Evolutionary conservation across 2,888 invertebrate species (phyloP), one percentile per base, ranked within the genome.

Genomic region (Aricia artaxerxes): DNA sequence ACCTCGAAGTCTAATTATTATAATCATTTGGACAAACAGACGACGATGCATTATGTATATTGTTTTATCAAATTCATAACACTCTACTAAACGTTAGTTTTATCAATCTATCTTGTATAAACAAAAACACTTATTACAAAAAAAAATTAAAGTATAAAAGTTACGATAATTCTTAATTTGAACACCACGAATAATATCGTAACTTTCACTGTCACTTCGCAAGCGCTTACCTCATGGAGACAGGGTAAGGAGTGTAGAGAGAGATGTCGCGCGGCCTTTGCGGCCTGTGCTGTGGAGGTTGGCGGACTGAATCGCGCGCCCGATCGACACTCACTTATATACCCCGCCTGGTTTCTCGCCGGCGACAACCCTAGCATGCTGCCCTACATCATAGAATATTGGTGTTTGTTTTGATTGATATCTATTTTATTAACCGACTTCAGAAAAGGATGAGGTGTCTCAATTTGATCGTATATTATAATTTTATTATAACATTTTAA

Each of bases 301-400:
- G 87, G 88, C 88, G 87, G 88, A 93, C 92, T 93, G 93, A 91
- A 85, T 88, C 91, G 89, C 89, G 88, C 91, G 88, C 86, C 83
- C 84, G 85, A 85, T 83, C 82, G 82, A 84, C 92, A 82, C 86
- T 87, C 91, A 86, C 92, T 92, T 92, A 90, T 93, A 93, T 93
- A 93, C 91, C 92, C 91, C 90, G 84, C 91, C 90, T 69, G 35
- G 11, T 69, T 88, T 87, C 84, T 85, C 86, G 87, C 87, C 85
- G 86, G 85, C 84, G 84, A 82, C 83, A 85, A 88, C 85, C 85
- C 83, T 81, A 84, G 11, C n/a, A 4, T 61, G 61, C 11, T 64
- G 64, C 11, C 31, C 64, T 64, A 64, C 24, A 64, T 64, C 61
- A 61, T 24, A 24, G 61, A n/a, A 7, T 64, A 31, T 64, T 31